Base-by-base conservation (phyloP, 2,797 vertebrate genomes). In the Petrocephalus sullivani region DNA sequence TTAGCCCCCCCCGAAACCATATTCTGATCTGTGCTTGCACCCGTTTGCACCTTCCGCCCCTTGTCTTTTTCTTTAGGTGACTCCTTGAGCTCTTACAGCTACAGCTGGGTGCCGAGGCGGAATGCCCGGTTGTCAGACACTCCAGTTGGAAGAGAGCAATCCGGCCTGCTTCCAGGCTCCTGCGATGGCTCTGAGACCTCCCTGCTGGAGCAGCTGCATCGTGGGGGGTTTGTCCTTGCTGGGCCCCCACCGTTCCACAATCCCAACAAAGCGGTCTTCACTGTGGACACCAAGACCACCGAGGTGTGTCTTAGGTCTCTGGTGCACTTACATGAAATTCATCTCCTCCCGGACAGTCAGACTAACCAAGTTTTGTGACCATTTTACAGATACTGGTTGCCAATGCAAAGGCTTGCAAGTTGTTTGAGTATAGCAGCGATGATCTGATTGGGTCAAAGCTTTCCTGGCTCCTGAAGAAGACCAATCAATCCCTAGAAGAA, bases 391-490 rank as follows among this genome's bases (percentile, higher is more conserved):
- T 99, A 93, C 90, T 97, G 21, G 95, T 97, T 87, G 97, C 95
- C 88, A 98, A 97, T 78, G 95, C 98, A 88, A 94, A 94, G 92
- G 98, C 98, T 2, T 97, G 96, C 93, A 95, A 93, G 87, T 91
- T 99, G 75, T 96, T 99, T 91, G 96, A 97, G 61, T 96, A 94
- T 88, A 94, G 93, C n/a, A 90, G 93, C 78, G 88, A 93, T 14
- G 96, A 97, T 33, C 91, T 99, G 89, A 96, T 97, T 89, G 97
- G 97, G 58, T 95, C 94, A 92, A 96, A 94, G 87, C 92, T 99
- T 86, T 93, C 94, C 0, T 90, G 67, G 41, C 87, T 99, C 7
- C 92, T 99, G 88, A 96, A 94, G 87, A 94, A 95, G 93, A 95
- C 95, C 4, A 95, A 91, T 67, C 95, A 96, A 8, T 93, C 94